A percentile compares a stretch with the other conserved stretches of the same genome.
Conservation (phyloP, 53 echinoderm and acorn worm genomes). For the Pentamera pediparva region DNA sequence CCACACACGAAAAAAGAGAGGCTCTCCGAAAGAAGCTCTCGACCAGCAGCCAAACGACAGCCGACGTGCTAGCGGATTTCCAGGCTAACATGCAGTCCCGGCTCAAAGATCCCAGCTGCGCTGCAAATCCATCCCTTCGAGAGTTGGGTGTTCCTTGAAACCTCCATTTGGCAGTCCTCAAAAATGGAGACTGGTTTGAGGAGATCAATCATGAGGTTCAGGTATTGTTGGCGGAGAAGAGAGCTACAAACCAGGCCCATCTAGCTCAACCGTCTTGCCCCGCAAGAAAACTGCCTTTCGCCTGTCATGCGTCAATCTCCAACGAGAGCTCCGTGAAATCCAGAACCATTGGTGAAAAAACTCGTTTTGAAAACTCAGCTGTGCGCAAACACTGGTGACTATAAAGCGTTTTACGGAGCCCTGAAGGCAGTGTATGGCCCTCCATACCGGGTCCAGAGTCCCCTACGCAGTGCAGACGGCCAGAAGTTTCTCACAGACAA, state of each 20-base stretch:
- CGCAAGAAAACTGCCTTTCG: slow-evolving; percentile 35
- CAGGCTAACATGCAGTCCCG: no score
- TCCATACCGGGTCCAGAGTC: slow-evolving; percentile 17
- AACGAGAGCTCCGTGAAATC: slow-evolving; percentile 22
- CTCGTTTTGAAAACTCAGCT: slow-evolving; percentile 27
- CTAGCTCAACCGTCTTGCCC: no score
- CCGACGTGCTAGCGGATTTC: no score
- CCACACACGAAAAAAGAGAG: no score
- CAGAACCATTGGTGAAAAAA: slow-evolving; percentile 39
- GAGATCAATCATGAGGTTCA: slow-evolving; percentile 28
- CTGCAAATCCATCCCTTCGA: no score
- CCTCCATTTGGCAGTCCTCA: no score
- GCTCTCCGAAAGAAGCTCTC: no score
- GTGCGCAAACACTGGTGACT: slow-evolving; percentile 33
- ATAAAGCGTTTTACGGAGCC: slow-evolving; percentile 35
- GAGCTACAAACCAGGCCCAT: slow-evolving; percentile 26
- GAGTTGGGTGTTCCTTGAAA: no score
- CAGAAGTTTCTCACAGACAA: slow-evolving; percentile 22
- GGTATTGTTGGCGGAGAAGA: slow-evolving; percentile 35
- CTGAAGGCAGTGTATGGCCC: slow-evolving; percentile 50
- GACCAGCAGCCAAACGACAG: no score
- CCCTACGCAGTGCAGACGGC: slow-evolving; percentile 28
- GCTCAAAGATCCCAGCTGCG: no score
- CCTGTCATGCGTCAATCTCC: slow-evolving; percentile 20
- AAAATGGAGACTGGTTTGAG: slow-evolving; percentile 1